Base-by-base conservation (phyloP, 2,888 invertebrate genomes). In the Limulus polyphemus region DNA sequence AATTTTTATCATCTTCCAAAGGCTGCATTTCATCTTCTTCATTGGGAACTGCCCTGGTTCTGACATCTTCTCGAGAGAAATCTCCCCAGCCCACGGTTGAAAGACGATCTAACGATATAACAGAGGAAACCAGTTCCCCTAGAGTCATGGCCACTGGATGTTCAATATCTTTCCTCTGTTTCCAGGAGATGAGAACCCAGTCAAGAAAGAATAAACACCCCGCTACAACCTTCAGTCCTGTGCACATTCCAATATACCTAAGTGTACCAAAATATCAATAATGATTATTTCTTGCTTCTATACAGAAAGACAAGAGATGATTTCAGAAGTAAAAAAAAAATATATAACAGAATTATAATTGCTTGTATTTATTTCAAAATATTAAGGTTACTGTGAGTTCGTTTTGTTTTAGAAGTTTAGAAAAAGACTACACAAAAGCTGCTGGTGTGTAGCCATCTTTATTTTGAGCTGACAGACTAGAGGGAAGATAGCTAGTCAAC, bases 211-310 rank as follows among this genome's bases (percentile, higher is more conserved):
- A 93, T 73, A 93, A 84, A 11, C 86, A 85, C 62, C 90, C 78
- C 0, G 92, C 92, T 55, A 92, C 80, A 61, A 91, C 84, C 78
- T 93, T 93, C 60, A 93, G 88, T 10, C 87, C 87, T 58, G 90
- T 88, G 74, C 92, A 91, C 11, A 92, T 82, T 46, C 93, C 93
- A 58, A 91, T 90, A 74, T 90, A 91, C 76, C 90, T 88, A 32
- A 32, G 32, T 32, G 32, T 32, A 32, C 32, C 32, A 32, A 32
- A 32, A 7, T 7, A 32, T 32, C 32, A 3, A 32, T 32, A 3
- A 32, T 32, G 7, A 32, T 32, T 0, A 32, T 32, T 32, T 32
- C 32, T 32, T 32, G 32, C 32, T 32, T 32, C 32, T 71, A n/a
- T 71, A 72, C 48, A 60, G 58, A 47, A 65, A 61, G 62, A 51